Base-by-base conservation (phyloP, 2,888 invertebrate species). In the Omphaloscelis lunosa region DNA sequence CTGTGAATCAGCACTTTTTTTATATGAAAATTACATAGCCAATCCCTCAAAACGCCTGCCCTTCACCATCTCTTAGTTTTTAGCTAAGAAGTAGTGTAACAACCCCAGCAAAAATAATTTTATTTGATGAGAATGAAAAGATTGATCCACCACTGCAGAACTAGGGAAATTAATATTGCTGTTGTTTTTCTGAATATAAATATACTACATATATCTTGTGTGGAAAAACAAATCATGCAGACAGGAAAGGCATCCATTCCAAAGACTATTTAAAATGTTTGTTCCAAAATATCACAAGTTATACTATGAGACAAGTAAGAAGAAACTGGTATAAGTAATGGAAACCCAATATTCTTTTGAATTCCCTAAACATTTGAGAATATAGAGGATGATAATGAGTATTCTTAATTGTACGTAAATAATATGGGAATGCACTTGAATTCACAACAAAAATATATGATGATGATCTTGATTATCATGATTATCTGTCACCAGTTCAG, bases 381-480 rank as follows among this genome's bases (percentile, higher is more conserved):
- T 29, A 17, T 6, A 23, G 12, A 5, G 3, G n/a, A 17, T 53
- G n/a, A 11, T 27, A 34, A 17, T 23, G 0, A 3, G 11, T 41
- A 48, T 41, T 56, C 29, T 29, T 53, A 39, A 23, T 56, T n/a
- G 0, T 62, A 51, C 4, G 12, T 12, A 51, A 68, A 39, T 29
- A 56, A 29, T 41, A 27, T 29, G 17, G 34, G 0, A 53, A 27
- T 61, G 6, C 12, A 45, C 23, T 48, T 29, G 8, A 39, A 29
- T 17, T 48, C 15, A 34, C 11, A 41, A 70, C 12, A 34, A 66
- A 45, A 27, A 59, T 8, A 15, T 39, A 27, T 12, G 56, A 34
- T 34, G 29, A 76, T 68, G 63, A 58, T 62, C 27, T 27, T 61
- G 29, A 72, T 48, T 58, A 63, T 0, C 8, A 71, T 67, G 45